Percentiles rank a stretch among this genome's conserved stretches.
These are phyloP conservation scores for Echinarachnius parma DNA, from an alignment of 53 echinoderm and acorn worm genomes.

Conservation along the genomic window DNA sequence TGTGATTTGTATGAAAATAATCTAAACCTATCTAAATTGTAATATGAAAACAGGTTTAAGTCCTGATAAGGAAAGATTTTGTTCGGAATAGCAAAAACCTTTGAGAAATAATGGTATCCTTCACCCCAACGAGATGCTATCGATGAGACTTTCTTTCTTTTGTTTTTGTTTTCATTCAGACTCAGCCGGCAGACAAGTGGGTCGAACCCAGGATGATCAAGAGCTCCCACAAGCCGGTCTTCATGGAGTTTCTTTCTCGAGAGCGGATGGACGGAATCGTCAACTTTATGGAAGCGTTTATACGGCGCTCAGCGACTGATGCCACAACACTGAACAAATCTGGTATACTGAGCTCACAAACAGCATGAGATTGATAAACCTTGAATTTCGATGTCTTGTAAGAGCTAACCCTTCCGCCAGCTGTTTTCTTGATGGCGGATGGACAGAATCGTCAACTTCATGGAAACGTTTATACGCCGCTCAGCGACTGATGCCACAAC, in stretches of 20 bases:
- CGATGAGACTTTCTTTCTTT: background rate
- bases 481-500: conserved; percentile 20
- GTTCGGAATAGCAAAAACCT: no score
- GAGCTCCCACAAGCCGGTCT: conserved; percentile 56
- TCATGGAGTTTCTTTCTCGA: conserved; percentile 70
- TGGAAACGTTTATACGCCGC: conserved; percentile 78
- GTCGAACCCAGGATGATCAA: conserved; percentile 76
- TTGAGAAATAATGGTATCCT: no score
- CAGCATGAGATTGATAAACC: no score
- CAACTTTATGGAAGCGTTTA: conserved; percentile 78
- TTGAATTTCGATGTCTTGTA: no score
- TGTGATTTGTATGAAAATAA: no score
- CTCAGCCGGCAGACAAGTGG: conserved; percentile 68
- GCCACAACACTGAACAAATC: background rate
- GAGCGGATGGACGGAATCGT: conserved; percentile 79
- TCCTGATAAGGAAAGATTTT: no score
- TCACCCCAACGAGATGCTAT: background rate
- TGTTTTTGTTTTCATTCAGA: conserved; percentile 45
- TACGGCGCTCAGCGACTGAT: conserved; percentile 47
- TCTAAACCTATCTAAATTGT: no score
- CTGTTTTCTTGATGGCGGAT: conserved; percentile 68
- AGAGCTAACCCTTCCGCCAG: conserved; percentile 76
- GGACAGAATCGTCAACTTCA: conserved; percentile 73
- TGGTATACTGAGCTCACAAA: no score
- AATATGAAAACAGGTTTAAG: no score